Base-by-base conservation (phyloP, 2,888 invertebrate species). In the Leucophenga maculata region DNA sequence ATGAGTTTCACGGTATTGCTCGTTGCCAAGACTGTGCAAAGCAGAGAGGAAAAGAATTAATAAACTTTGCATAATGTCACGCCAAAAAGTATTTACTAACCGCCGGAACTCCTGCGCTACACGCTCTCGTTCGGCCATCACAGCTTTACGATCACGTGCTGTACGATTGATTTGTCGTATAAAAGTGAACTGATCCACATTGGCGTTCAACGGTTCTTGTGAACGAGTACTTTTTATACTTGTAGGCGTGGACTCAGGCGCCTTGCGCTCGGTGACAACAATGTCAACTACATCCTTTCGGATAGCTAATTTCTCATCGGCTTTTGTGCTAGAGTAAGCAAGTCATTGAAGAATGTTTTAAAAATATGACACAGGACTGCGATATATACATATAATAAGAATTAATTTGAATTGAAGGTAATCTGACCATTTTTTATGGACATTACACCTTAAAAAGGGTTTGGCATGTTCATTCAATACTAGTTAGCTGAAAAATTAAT, bases 41-140 rank as follows among this genome's bases (percentile, higher is more conserved):
- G 6, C 8, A 16, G 3, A 54, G 39, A 39, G 11, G 8, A 39
- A 11, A 39, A 6, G 31, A 14, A n/a, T 32, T 57, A 20, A 52
- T 0, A 16, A 6, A 39, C 8, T 39, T 39, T 39, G 11, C 39
- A 39, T 39, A 11, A 39, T 11, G 39, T 9, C 39, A 26, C 11
- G 39, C 8, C 1, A 11, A 6, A 1, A 39, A 6, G 39, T 9
- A 39, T 39, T 26, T 26, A 65, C 1, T 57, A 2, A 68, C 69
- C 78, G 70, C 6, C 80, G 80, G 72, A 74, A 83, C 8, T 66
- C 73, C 2, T 52, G 71, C 2, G 80, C 80, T 6, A 77, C 64
- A 0, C 31, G 4, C 39, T 69, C 71, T 0, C 76, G 75, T 13
- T 75, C 78, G 0, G 1, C 3, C 0, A 69, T 69, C 1, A 69